Conservation (phyloP, 1,140 invertebrate genomes). For the Capitella teleta region DNA sequence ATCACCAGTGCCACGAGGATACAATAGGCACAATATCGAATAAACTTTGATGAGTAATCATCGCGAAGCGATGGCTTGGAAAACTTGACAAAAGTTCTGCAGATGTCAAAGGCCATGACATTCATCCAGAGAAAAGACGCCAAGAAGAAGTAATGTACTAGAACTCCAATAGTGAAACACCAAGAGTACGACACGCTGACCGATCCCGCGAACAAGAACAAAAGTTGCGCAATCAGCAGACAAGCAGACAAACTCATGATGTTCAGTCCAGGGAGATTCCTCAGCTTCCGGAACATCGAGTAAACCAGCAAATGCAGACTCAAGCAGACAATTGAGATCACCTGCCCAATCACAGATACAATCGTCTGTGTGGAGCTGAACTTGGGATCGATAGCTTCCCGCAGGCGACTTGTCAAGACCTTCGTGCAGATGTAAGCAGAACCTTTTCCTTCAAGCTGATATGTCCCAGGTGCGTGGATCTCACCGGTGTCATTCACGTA, state of each 20-base stretch:
- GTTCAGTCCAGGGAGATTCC: constrained; percentile 46
- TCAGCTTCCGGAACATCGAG: constrained; percentile 32
- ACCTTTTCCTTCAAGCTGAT: too few species aligned
- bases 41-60: constrained; percentile 29
- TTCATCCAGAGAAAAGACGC: constrained; percentile 51
- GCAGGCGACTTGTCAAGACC: too few species aligned
- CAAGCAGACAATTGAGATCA: constrained; percentile 19
- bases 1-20: constrained; percentile 45
- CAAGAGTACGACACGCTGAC: not conserved
- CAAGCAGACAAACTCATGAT: constrained; percentile 40
- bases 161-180: constrained; percentile 33
- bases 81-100: constrained; percentile 48
- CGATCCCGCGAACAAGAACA: constrained; percentile 21
- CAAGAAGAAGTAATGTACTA: constrained; percentile 46
- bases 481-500: too few species aligned
- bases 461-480: too few species aligned
- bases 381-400: too few species aligned
- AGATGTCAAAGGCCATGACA: constrained; percentile 49
- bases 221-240: constrained; percentile 41
- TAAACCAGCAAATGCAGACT: constrained; percentile 32
- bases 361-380: constrained; percentile 14
- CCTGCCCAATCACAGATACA: constrained; percentile 16
- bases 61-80: not conserved
- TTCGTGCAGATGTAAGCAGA: too few species aligned
- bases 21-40: constrained; percentile 44